Evolutionary conservation across 53 echinoderm and acorn worm species (phyloP).

Genomic region (Pentamera pediparva): DNA sequence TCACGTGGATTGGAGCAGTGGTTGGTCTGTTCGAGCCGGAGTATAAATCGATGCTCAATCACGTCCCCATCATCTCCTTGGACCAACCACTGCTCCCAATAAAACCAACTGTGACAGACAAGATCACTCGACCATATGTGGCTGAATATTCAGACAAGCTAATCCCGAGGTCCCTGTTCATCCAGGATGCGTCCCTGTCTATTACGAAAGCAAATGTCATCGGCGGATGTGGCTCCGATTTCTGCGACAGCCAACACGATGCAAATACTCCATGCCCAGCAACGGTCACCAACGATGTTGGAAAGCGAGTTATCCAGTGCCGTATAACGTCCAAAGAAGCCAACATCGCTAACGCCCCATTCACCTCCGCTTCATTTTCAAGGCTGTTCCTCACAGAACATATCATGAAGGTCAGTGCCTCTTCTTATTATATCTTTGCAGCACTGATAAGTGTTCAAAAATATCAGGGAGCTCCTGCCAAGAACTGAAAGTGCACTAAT

Average conservation of each 20-base stretch:
- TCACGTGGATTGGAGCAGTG: conserved; percentile 44
- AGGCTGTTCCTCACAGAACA: conserved; percentile 31
- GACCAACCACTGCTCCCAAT: conserved; percentile 50
- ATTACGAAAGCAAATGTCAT: conserved; percentile 37
- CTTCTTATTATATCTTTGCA: conserved; percentile 21
- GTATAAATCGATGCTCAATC: conserved; percentile 41
- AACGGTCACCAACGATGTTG: background rate
- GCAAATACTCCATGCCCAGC: background rate
- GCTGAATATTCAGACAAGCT: conserved; percentile 30
- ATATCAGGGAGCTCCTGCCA: too few relatives aligned
- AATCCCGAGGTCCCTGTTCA: conserved; percentile 25
- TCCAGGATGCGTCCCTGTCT: background rate
- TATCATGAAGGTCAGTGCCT: conserved; percentile 34
- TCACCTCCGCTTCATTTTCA: conserved; percentile 19
- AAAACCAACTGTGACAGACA: conserved; percentile 23
- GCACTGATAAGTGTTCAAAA: too few relatives aligned
- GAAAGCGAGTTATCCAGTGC: background rate
- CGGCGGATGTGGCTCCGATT: conserved; percentile 8
- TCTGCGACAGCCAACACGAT: conserved; percentile 24
- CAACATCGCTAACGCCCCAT: background rate
- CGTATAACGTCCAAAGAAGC: conserved; percentile 5
- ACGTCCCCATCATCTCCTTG: conserved; percentile 32
- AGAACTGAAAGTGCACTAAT: too few relatives aligned
- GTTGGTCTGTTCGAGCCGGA: conserved; percentile 49
- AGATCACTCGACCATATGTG: conserved; percentile 41